phyloP scores from a whole-genome alignment of 2,113 vertebrate species.

The Chunga burmeisteri region DNA sequence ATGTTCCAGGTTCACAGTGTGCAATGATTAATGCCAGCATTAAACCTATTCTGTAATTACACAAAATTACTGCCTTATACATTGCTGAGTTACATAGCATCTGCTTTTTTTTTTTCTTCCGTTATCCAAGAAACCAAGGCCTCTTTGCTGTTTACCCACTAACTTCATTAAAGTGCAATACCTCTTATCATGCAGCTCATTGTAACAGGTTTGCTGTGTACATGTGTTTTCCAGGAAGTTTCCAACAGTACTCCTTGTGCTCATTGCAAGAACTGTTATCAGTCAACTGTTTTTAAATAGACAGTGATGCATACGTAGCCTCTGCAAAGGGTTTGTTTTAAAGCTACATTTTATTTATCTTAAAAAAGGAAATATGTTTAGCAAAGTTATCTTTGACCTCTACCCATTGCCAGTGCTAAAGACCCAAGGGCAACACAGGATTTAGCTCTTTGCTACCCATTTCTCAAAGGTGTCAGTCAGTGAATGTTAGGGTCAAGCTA shows the following conservation, averaged over 20 bases:
- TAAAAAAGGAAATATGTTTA: not conserved
- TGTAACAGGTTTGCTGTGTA: not conserved
- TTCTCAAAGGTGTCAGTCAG: not conserved
- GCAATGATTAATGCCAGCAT: not conserved
- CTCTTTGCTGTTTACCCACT: not conserved
- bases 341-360: not conserved
- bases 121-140: not conserved
- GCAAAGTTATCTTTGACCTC: not conserved
- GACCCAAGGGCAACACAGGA: not conserved
- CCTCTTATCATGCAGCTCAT: not conserved
- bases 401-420: not conserved
- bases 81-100: not conserved
- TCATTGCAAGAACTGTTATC: not conserved
- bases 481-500: not conserved
- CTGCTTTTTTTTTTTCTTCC: not conserved
- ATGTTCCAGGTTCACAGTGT: not conserved
- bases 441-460: not conserved
- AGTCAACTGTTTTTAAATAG: not conserved
- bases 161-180: not conserved
- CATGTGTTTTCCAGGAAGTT: constrained; percentile 4
- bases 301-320: not conserved
- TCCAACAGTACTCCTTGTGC: not conserved
- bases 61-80: not conserved
- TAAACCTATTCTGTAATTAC: not conserved
- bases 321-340: not conserved